Evolutionary conservation across 2,888 invertebrate genomes (phyloP).

Genomic region (Phaonia tiefii): DNA sequence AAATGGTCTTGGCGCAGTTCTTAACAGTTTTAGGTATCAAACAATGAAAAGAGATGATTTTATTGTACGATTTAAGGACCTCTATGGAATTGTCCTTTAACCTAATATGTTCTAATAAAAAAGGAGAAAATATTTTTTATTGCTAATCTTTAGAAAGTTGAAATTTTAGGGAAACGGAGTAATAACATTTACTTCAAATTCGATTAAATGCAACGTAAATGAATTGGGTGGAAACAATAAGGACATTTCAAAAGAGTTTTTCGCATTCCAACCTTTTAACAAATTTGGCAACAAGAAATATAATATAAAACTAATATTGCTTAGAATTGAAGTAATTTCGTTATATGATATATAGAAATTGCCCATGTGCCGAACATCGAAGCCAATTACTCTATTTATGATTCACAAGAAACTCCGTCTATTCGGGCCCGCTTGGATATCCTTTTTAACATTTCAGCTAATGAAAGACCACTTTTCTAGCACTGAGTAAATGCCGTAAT

Average conservation of each 20-base stretch:
- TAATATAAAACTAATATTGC: too few relatives aligned
- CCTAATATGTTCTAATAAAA: conserved; percentile 29
- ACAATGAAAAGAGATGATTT: conserved; percentile 18
- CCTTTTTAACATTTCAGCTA: too few relatives aligned
- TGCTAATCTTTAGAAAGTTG: neutral
- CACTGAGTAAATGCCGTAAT: neutral
- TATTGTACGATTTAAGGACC: neutral
- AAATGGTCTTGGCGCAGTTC: conserved; percentile 1
- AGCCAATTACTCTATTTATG: too few relatives aligned
- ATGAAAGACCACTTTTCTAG: too few relatives aligned
- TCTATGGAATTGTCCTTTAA: conserved; percentile 2
- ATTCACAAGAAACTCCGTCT: too few relatives aligned
- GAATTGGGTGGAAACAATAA: neutral
- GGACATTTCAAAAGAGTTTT: neutral
- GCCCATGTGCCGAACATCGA: too few relatives aligned
- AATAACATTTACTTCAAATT: conserved; percentile 19
- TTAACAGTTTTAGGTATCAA: conserved; percentile 45
- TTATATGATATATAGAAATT: too few relatives aligned
- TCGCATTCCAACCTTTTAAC: neutral
- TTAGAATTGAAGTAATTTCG: too few relatives aligned
- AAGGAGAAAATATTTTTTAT: neutral
- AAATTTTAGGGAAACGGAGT: conserved; percentile 1
- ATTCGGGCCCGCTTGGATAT: too few relatives aligned
- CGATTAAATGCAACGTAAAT: neutral
- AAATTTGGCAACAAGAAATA: too few relatives aligned